Evolutionary conservation across 2,797 vertebrate genomes (phyloP).

Genomic region (Anabacerthia variegaticeps): DNA sequence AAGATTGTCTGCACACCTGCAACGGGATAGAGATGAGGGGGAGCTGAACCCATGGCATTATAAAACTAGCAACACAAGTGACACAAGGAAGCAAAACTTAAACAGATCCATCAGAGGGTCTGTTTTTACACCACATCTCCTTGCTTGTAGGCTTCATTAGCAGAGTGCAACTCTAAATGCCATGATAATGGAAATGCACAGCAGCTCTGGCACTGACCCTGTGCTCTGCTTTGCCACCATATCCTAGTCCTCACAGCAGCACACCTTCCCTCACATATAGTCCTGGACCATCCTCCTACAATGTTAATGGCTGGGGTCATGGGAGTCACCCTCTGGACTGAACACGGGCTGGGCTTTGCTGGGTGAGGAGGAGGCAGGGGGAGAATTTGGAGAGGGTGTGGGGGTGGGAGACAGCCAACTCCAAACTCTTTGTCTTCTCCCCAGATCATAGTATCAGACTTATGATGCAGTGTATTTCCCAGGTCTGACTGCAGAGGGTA

Average conservation of each 20-base stretch:
- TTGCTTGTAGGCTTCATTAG: neutral
- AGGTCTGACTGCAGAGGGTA: neutral
- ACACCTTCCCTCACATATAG: neutral
- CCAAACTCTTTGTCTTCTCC: neutral
- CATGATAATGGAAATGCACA: neutral
- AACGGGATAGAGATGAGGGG: neutral
- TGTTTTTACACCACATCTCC: neutral
- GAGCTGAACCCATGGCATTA: fast-evolving
- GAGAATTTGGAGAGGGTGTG: neutral
- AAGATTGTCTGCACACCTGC: neutral
- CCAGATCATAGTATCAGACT: fast-evolving
- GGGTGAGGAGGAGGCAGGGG: neutral
- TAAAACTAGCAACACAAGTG: neutral
- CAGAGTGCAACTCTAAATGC: neutral
- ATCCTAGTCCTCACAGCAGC: neutral
- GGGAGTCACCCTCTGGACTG: fast-evolving
- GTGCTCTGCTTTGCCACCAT: neutral
- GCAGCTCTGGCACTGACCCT: neutral
- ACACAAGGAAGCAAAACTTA: neutral
- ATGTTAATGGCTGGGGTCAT: neutral
- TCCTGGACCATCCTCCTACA: neutral
- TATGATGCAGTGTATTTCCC: neutral
- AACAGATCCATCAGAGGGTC: neutral
- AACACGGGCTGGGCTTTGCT: neutral
- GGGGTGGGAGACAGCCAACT: neutral